A percentile compares a stretch with the other conserved stretches of the same genome.
Conservation (phyloP, 2,113 vertebrate species). For the Eurypyga helias region DNA sequence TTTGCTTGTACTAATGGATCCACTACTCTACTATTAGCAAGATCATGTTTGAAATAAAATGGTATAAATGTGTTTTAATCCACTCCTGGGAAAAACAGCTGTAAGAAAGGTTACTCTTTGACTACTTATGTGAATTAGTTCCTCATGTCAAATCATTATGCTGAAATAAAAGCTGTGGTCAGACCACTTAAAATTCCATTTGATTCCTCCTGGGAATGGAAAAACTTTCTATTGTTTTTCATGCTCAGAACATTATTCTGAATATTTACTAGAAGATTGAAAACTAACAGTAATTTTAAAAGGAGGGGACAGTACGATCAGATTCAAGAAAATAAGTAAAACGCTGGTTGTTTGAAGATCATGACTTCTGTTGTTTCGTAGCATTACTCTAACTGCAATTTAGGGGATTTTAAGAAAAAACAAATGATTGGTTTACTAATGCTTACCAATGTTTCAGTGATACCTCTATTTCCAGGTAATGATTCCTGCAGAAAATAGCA, state of each 20-base stretch:
- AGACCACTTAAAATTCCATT: slow-evolving; percentile 63
- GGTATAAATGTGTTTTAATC: slow-evolving; percentile 51
- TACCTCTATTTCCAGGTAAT: background rate
- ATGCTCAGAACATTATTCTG: background rate
- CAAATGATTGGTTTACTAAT: background rate
- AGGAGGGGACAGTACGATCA: background rate
- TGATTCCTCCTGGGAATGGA: slow-evolving; percentile 32
- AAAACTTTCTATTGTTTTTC: slow-evolving; percentile 4
- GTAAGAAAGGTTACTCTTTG: background rate
- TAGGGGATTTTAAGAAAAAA: background rate
- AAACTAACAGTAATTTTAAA: background rate
- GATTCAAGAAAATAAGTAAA: slow-evolving; percentile 5
- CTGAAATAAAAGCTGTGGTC: slow-evolving; percentile 62
- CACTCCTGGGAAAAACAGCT: slow-evolving; percentile 41
- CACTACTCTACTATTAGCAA: slow-evolving; percentile 46
- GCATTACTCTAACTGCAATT: background rate
- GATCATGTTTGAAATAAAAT: slow-evolving; percentile 40
- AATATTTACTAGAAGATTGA: slow-evolving; percentile 11
- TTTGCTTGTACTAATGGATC: slow-evolving; percentile 52
- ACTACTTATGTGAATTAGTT: slow-evolving; percentile 43
- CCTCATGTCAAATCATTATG: slow-evolving; percentile 48
- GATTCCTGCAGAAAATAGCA: background rate
- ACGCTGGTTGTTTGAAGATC: background rate
- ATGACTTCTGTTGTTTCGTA: background rate
- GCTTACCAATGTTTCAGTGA: background rate